These are phyloP conservation scores for Australoheros facetus DNA, from an alignment of 2,797 vertebrate genomes.

Conservation along the genomic window DNA sequence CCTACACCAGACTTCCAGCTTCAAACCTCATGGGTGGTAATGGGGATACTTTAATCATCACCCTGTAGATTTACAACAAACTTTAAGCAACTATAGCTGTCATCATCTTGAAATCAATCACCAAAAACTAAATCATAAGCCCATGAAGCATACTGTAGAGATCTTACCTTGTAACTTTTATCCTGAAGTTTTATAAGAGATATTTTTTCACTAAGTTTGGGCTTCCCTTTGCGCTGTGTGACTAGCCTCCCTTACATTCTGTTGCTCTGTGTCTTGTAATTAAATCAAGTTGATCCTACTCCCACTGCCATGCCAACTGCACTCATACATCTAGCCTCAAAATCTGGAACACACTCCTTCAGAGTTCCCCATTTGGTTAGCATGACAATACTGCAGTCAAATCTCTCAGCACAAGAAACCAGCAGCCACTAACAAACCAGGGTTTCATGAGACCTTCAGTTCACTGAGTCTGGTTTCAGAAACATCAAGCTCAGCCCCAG, in stretches of 20 bases:
- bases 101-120: constrained; percentile 44
- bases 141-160: constrained; percentile 32
- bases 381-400: constrained; percentile 52
- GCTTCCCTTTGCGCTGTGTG: constrained; percentile 26
- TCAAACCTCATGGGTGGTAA: constrained; percentile 41
- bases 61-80: constrained; percentile 45
- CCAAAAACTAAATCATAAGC: constrained; percentile 20
- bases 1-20: constrained; percentile 30
- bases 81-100: constrained; percentile 23
- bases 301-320: constrained; percentile 47
- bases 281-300: constrained; percentile 48
- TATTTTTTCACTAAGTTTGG: constrained; percentile 17
- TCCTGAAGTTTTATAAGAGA: constrained; percentile 34
- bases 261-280: constrained; percentile 45
- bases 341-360: constrained; percentile 45
- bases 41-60: constrained; percentile 53
- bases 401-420: constrained; percentile 45
- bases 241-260: constrained; percentile 47
- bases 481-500: constrained; percentile 41
- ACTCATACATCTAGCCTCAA: constrained; percentile 44
- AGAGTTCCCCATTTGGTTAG: constrained; percentile 49
- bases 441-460: constrained; percentile 54
- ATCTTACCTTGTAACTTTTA: constrained; percentile 33
- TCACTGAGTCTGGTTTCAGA: constrained; percentile 61
- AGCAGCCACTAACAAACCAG: constrained; percentile 50